These are phyloP conservation scores for Corvus cornix DNA, from an alignment of 2,113 vertebrate species.

Conservation along the genomic window DNA sequence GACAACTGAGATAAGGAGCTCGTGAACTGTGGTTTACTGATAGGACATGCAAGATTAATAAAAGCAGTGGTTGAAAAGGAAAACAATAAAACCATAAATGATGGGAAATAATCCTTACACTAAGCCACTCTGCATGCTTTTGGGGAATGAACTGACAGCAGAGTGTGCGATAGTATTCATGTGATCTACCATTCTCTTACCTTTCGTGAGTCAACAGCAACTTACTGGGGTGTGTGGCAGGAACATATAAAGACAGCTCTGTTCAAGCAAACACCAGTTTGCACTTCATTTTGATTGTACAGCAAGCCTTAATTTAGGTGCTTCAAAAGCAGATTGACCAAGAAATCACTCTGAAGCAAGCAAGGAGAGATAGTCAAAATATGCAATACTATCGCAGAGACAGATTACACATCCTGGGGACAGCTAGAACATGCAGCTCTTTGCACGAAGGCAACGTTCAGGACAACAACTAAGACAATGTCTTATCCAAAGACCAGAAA, in stretches of 20 bases:
- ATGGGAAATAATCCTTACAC: background rate
- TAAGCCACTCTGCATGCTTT: background rate
- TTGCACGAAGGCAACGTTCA: background rate
- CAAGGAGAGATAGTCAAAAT: background rate
- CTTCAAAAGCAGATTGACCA: background rate
- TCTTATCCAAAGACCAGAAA: background rate
- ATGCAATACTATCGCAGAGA: rapidly evolving
- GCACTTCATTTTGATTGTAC: background rate
- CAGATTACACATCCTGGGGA: background rate
- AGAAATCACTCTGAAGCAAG: background rate
- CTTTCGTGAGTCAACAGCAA: background rate
- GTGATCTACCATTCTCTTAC: background rate
- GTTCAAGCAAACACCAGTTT: background rate
- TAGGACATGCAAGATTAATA: background rate
- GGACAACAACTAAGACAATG: background rate
- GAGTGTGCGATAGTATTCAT: background rate
- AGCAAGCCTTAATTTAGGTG: background rate
- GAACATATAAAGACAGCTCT: background rate
- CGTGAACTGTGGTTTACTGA: background rate
- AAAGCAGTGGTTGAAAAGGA: background rate
- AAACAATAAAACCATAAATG: background rate
- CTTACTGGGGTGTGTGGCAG: background rate
- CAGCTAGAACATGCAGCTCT: background rate
- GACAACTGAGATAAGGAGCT: slow-evolving; percentile 2
- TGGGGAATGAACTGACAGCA: background rate